Evolutionary conservation across 2,113 vertebrate genomes (phyloP), one percentile per base, ranked within the genome.

Genomic region (Peromyscus polionotus): DNA sequence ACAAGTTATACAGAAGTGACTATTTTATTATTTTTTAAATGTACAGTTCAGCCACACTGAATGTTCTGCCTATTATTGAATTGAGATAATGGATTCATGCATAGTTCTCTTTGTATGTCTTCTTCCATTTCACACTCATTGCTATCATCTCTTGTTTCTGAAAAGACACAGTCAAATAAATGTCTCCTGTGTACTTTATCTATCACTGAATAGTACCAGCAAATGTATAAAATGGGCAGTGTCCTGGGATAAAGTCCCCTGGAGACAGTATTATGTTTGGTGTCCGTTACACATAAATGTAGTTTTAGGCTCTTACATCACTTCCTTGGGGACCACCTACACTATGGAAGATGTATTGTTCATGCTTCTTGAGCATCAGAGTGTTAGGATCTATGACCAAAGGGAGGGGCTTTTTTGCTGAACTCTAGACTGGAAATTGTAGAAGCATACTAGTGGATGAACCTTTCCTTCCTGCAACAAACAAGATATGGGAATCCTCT

Each of bases 341-440:
- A 22, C 24, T 73, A 61, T 59, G 0, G 16, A 89, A 31, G 14
- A 68, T 9, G 9, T 48, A 10, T 17, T 79, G 5, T 5, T 65
- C 42, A 77, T 16, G 57, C 9, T 63, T n/a, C 59, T 51, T 42
- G 67, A 86, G 31, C 10, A 11, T 3, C 54, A 12, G 11, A 12
- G 11, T 11, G 1, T 42, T 36, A 45, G 17, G 22, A 26, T 79
- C 42, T 48, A 19, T 1, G 20, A 45, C 75, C 17, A 31, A 13
- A 11, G 7, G 3, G 7, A 86, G 39, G 31, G 13, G 3, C 4
- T 11, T 0, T 0, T 0, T 57, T 17, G 42, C 33, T 61, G 51
- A 68, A 39, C 1, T 0, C 33, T 54, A 33, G 70, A 17, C 22
- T 65, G 24, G 39, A 79, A 42, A 8, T 28, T 65, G 14, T 4